These are phyloP conservation scores for Anastatus disparis DNA, from an alignment of 1,140 invertebrate genomes.

Conservation along the genomic window DNA sequence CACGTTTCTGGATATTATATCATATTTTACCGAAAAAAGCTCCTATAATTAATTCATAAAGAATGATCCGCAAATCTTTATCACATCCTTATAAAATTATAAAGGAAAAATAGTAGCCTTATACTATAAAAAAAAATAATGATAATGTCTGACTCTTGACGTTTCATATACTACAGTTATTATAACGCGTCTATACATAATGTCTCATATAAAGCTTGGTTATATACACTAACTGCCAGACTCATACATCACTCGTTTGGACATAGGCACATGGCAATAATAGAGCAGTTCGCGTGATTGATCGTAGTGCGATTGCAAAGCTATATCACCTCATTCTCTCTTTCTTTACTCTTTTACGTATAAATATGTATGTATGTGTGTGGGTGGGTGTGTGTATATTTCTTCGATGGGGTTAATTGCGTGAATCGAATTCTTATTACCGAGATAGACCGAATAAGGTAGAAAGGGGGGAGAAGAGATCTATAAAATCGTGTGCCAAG, in stretches of 20 bases:
- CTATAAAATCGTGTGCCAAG: conserved; percentile 30
- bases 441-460: not conserved
- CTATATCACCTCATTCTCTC: not conserved
- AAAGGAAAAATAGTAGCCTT: too few relatives aligned
- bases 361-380: not conserved
- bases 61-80: conserved; percentile 8
- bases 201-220: not conserved
- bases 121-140: conserved; percentile 6
- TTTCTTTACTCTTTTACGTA: too few relatives aligned
- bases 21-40: too few relatives aligned
- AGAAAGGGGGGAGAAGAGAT: not conserved
- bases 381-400: not conserved
- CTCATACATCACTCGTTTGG: conserved; percentile 25
- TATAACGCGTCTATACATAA: not conserved
- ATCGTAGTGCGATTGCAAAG: conserved; percentile 14
- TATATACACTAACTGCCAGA: too few relatives aligned
- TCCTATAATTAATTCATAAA: conserved; percentile 14
- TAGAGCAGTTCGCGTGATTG: conserved; percentile 31
- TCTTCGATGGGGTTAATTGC: conserved; percentile 26
- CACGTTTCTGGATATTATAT: too few relatives aligned
- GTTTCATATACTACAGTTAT: not conserved
- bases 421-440: conserved; percentile 40
- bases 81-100: not conserved
- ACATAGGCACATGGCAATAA: conserved; percentile 17
- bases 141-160: not conserved